Evolutionary conservation across 2,888 invertebrate species (phyloP), one percentile per base, ranked within the genome.

Genomic region (Lepetodrilus schrolli): DNA sequence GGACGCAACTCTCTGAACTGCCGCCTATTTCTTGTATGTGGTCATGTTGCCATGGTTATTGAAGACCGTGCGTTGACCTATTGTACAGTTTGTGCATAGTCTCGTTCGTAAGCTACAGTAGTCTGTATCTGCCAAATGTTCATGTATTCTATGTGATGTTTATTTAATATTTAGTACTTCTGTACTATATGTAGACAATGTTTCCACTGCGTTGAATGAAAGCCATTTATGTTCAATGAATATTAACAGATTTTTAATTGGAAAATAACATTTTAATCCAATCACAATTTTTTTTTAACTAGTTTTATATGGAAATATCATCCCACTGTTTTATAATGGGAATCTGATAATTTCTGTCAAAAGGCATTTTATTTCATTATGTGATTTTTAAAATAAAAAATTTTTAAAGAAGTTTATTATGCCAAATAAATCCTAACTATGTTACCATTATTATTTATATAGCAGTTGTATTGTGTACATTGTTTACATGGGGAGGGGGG

Each of bases 91-190:
- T n/a, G n/a, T n/a, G n/a, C n/a, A n/a, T n/a, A n/a, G n/a, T n/a
- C n/a, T n/a, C n/a, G n/a, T n/a, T n/a, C n/a, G n/a, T n/a, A n/a
- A n/a, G n/a, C n/a, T n/a, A n/a, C n/a, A n/a, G n/a, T n/a, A n/a
- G n/a, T n/a, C n/a, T n/a, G n/a, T n/a, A n/a, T n/a, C n/a, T 43
- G 13, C 30, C 58, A 23, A 34, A 26, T 34, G 58, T 58, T 30
- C 10, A 34, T 58, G 58, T 58, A 58, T 13, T 58, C 34, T 30
- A 30, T 58, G 58, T 58, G 30, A 58, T 58, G 58, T 58, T 58
- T 58, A 58, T 58, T 58, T 58, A 58, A 58, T 17, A 30, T 17
- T 43, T 43, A 13, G 13, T 13, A n/a, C n/a, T n/a, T n/a, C n/a
- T n/a, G n/a, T n/a, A n/a, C n/a, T n/a, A n/a, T n/a, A n/a, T n/a